Evolutionary conservation across 2,113 vertebrate species (phyloP).

Genomic region (Bubo blakistoni): DNA sequence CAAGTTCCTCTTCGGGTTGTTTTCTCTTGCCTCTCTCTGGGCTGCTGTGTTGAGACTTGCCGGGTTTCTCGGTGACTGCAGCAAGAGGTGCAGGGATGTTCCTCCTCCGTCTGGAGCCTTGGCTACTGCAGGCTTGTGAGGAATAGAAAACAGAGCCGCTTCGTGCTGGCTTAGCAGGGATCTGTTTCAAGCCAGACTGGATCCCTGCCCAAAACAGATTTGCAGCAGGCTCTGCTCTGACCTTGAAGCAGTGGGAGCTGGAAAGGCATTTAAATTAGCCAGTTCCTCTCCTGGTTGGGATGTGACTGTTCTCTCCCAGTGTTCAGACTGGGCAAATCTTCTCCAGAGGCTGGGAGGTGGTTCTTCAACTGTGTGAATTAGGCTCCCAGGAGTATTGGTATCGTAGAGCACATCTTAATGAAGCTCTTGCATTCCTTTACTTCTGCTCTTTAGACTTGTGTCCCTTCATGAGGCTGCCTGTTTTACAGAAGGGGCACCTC

Average conservation of each 20-base stretch:
- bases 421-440: background rate
- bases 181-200: background rate
- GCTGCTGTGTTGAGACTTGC: background rate
- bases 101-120: background rate
- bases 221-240: slow-evolving; percentile 8
- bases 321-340: background rate
- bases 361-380: background rate
- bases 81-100: background rate
- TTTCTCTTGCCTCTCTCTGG: background rate
- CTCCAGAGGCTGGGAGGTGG: background rate
- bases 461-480: background rate
- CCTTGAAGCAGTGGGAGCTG: background rate
- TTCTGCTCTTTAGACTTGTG: background rate
- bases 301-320: background rate
- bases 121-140: background rate
- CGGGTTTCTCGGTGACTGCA: background rate
- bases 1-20: background rate
- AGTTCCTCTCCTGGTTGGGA: background rate
- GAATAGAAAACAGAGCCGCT: background rate
- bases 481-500: background rate
- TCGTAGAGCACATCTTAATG: background rate
- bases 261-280: background rate
- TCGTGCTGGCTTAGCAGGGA: background rate
- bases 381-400: background rate
- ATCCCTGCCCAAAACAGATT: background rate